Conservation (phyloP, 2,113 vertebrate species). For the Bubo scandiacus region DNA sequence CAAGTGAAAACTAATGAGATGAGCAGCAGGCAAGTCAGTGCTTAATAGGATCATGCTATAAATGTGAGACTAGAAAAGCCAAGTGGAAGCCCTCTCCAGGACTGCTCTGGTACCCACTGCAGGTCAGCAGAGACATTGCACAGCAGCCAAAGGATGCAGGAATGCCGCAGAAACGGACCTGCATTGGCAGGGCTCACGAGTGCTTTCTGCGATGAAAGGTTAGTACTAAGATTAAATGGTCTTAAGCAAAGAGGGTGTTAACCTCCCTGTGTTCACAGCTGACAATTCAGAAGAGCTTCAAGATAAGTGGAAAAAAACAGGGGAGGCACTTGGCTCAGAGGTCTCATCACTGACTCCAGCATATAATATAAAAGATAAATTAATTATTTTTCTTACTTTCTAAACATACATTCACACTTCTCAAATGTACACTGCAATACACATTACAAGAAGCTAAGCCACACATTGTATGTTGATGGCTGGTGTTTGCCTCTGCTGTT, state of each 20-base stretch:
- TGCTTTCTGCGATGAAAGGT: neutral
- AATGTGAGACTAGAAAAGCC: neutral
- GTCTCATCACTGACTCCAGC: neutral
- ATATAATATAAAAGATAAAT: neutral
- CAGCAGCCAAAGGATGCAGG: neutral
- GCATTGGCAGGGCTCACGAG: neutral
- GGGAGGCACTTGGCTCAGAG: neutral
- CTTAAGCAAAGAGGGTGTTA: constrained; percentile 59
- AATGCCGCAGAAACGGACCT: neutral
- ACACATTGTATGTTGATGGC: neutral
- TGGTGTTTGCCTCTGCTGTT: neutral
- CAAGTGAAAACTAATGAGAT: neutral
- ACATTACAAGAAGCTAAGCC: neutral
- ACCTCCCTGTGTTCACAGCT: constrained; percentile 39
- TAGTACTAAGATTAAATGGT: constrained; percentile 46
- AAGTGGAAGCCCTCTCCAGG: neutral
- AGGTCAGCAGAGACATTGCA: neutral
- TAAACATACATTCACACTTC: neutral
- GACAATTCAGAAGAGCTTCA: constrained; percentile 34
- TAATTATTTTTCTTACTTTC: neutral
- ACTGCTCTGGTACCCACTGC: neutral
- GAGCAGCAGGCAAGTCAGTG: neutral
- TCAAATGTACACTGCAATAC: neutral
- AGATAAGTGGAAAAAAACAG: constrained; percentile 32
- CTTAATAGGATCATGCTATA: neutral